phyloP scores from a whole-genome alignment of 2,797 vertebrate genomes.

The Silurus aristotelis region DNA sequence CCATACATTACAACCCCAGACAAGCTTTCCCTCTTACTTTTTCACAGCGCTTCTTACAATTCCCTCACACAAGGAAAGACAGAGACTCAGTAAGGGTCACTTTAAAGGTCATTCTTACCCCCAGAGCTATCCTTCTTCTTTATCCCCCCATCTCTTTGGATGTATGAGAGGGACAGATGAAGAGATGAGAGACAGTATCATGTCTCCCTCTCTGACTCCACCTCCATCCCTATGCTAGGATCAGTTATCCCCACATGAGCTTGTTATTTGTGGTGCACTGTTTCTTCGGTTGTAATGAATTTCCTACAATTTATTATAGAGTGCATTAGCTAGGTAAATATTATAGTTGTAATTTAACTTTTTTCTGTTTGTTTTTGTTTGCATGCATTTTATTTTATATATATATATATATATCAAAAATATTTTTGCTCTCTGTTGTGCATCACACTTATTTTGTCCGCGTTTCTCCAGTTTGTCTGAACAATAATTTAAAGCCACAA shows the following conservation, averaged over 20 bases:
- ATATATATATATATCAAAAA: no score
- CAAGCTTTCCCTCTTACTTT: slow-evolving; percentile 46
- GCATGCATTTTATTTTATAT: neutral
- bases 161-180: slow-evolving; percentile 47
- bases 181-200: slow-evolving; percentile 49
- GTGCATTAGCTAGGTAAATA: neutral
- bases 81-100: slow-evolving; percentile 73
- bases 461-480: neutral
- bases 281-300: neutral
- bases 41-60: slow-evolving; percentile 34
- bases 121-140: slow-evolving; percentile 53
- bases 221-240: slow-evolving; percentile 33
- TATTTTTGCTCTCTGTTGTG: neutral
- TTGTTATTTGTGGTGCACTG: slow-evolving; percentile 11
- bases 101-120: slow-evolving; percentile 74
- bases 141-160: slow-evolving; percentile 51
- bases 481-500: no score
- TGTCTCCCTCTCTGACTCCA: slow-evolving; percentile 32
- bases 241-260: slow-evolving; percentile 27
- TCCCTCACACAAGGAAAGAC: slow-evolving; percentile 53
- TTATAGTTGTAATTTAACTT: neutral
- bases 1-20: slow-evolving; percentile 50
- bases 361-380: neutral
- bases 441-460: neutral
- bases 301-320: neutral